These are phyloP conservation scores for Nothobranchius furzeri DNA, from an alignment of 2,113 vertebrate species.

Conservation along the genomic window DNA sequence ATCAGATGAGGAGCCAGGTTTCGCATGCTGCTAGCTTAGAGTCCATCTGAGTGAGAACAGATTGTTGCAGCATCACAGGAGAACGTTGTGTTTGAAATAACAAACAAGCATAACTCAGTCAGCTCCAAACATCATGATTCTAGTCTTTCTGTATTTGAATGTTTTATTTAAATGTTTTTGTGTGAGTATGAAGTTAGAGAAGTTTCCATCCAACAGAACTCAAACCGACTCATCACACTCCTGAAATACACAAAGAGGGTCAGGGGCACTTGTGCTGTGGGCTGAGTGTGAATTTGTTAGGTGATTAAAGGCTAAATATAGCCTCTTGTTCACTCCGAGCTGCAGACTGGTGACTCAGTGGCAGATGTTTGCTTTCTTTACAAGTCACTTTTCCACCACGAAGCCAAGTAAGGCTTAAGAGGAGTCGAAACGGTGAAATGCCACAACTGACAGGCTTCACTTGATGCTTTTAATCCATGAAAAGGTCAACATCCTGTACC, in stretches of 20 bases:
- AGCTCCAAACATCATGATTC: too few relatives aligned
- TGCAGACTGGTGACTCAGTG: conserved; percentile 46
- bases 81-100: too few relatives aligned
- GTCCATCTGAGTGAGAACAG: too few relatives aligned
- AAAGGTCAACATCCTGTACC: neutral
- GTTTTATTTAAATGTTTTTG: too few relatives aligned
- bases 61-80: too few relatives aligned
- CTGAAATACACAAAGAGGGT: conserved; percentile 71
- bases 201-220: conserved; percentile 28
- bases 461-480: neutral
- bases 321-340: conserved; percentile 49
- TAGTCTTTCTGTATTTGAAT: too few relatives aligned
- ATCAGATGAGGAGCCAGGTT: too few relatives aligned
- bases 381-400: conserved; percentile 42
- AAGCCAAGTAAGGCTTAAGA: conserved; percentile 20
- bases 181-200: neutral
- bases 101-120: too few relatives aligned
- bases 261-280: conserved; percentile 75
- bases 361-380: conserved; percentile 29
- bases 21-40: too few relatives aligned
- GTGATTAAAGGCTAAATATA: conserved; percentile 83
- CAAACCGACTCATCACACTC: conserved; percentile 61
- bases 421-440: conserved; percentile 8
- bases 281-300: conserved; percentile 77
- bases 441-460: neutral